Evolutionary conservation across 2,113 vertebrate species (phyloP).

Genomic region (Cynocephalus volans): DNA sequence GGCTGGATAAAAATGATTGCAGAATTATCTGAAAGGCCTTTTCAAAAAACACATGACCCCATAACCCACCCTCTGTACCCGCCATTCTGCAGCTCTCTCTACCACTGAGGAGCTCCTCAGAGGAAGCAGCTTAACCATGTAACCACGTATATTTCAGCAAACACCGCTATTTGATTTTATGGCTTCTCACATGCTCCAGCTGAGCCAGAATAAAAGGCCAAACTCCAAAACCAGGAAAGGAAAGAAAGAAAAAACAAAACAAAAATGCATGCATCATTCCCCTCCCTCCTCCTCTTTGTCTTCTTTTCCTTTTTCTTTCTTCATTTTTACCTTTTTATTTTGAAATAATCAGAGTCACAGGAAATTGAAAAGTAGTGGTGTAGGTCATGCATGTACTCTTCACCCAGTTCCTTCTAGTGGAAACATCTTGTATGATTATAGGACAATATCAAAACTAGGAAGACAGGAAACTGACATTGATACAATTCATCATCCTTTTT

Average conservation of each 20-base stretch:
- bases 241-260: neutral
- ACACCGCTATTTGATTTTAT: neutral
- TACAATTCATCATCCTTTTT: neutral
- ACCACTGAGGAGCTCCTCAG: neutral
- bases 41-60: neutral
- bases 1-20: neutral
- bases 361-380: neutral
- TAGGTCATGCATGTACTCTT: neutral
- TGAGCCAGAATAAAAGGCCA: neutral
- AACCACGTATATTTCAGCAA: neutral
- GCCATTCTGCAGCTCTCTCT: rapidly evolving
- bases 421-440: neutral
- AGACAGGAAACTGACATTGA: neutral
- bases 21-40: neutral
- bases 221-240: neutral
- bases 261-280: neutral
- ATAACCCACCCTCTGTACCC: neutral
- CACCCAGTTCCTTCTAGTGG: neutral
- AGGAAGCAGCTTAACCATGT: neutral
- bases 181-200: too few species aligned
- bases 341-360: neutral
- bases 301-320: neutral
- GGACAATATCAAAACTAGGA: neutral
- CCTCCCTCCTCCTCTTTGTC: too few species aligned
- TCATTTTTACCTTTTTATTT: neutral